phyloP scores from a whole-genome alignment of 92 coral and sea anemone genomes.

The Parazoanthus darwini region DNA sequence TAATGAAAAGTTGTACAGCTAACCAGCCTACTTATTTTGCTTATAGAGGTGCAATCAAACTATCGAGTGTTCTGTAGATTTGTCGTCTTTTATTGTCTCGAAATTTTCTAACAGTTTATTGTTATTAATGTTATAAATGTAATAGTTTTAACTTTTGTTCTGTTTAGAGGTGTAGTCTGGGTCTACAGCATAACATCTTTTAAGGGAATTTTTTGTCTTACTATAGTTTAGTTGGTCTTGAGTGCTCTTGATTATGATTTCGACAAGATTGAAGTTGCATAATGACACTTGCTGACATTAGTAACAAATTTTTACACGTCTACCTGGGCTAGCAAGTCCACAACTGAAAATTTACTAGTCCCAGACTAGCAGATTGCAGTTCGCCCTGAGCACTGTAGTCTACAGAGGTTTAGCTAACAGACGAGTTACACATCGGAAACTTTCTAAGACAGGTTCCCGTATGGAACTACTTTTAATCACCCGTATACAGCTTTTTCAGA shows the following conservation, averaged over 20 bases:
- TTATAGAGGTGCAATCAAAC: not conserved
- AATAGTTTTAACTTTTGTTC: conserved; percentile 4
- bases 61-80: not conserved
- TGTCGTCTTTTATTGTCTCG: not conserved
- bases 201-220: not conserved
- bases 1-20: conserved; percentile 10
- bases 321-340: not conserved
- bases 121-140: not conserved
- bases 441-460: conserved; percentile 3
- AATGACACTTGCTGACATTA: conserved; percentile 4
- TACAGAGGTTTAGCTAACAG: conserved; percentile 1
- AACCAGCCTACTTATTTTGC: not conserved
- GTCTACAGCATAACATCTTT: not conserved
- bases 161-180: conserved; percentile 7
- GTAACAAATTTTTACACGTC: not conserved
- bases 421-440: conserved; percentile 12
- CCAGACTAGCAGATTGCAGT: conserved; percentile 13
- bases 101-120: not conserved
- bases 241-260: conserved; percentile 10
- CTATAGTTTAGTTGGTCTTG: not conserved
- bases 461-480: not conserved
- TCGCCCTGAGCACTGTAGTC: conserved; percentile 1
- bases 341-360: conserved; percentile 4
- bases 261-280: not conserved
- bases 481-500: not conserved